Conservation (phyloP, 2,888 invertebrate genomes). For the Lottia gigantea region DNA sequence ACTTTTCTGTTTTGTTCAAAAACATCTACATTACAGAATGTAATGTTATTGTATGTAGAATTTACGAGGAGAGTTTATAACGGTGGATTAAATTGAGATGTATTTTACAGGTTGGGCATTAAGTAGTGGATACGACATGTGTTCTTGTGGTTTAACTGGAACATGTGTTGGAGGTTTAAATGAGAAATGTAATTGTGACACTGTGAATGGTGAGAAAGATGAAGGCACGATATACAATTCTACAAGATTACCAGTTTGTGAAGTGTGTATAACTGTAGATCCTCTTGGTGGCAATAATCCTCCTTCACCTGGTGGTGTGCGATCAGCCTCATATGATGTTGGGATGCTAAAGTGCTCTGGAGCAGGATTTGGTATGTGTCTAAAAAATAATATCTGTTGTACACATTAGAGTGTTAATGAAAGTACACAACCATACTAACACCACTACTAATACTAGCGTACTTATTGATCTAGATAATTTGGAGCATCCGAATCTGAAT, state of each 20-base stretch:
- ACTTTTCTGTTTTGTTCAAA: no score
- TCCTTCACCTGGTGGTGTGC: neutral
- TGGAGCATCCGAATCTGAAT: no score
- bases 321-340: neutral
- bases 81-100: no score
- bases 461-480: no score
- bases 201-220: slow-evolving; percentile 29
- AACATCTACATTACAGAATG: no score
- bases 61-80: no score
- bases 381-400: no score
- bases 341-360: neutral
- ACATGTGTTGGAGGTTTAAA: slow-evolving; percentile 36
- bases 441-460: no score
- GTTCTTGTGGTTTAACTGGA: slow-evolving; percentile 44
- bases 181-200: slow-evolving; percentile 49
- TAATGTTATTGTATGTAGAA: no score
- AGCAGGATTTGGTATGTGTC: neutral
- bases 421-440: no score
- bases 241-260: slow-evolving; percentile 32
- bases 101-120: slow-evolving; percentile 40
- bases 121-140: slow-evolving; percentile 33
- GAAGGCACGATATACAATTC: slow-evolving; percentile 29
- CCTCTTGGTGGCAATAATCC: neutral
- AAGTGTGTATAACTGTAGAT: neutral
- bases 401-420: no score